Evolutionary conservation across 2,888 invertebrate species (phyloP).

Genomic region (Ichneumoninae sp.): DNA sequence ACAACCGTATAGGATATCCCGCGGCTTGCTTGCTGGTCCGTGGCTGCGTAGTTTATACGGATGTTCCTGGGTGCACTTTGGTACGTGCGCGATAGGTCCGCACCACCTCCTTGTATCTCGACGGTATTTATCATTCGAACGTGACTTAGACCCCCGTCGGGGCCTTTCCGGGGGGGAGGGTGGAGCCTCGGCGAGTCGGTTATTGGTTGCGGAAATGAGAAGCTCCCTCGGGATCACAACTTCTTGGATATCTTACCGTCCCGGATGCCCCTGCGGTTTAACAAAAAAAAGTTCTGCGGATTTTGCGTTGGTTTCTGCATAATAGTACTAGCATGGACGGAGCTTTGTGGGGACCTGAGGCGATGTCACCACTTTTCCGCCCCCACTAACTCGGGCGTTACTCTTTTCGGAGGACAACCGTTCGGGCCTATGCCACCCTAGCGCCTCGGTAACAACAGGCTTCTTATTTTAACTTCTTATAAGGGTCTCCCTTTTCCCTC

Average conservation of each 20-base stretch:
- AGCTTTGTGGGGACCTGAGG: background rate
- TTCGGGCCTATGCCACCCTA: no score
- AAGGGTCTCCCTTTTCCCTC: slow-evolving; percentile 2
- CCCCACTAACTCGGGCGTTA: no score
- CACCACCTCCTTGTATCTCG: slow-evolving; percentile 62
- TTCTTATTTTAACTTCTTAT: slow-evolving; percentile 31
- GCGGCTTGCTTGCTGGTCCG: background rate
- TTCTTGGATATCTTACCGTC: slow-evolving; percentile 12
- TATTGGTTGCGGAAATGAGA: slow-evolving; percentile 57
- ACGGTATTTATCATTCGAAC: slow-evolving; percentile 76
- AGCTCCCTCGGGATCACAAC: slow-evolving; percentile 36
- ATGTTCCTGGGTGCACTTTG: slow-evolving; percentile 7
- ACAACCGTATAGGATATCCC: background rate
- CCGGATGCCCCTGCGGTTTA: background rate
- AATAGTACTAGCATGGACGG: no score
- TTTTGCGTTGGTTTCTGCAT: no score
- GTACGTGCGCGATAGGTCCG: slow-evolving; percentile 56
- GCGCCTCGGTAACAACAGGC: background rate
- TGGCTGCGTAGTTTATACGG: background rate
- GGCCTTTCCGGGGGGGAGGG: slow-evolving; percentile 57
- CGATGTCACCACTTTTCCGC: no score
- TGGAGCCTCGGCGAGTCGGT: slow-evolving; percentile 51
- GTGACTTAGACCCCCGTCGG: slow-evolving; percentile 73
- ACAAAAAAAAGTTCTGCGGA: background rate
- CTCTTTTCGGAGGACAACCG: no score